Percentiles rank a stretch among this genome's conserved stretches.
Evolutionary conservation across 2,113 vertebrate species (phyloP).

Genomic region (Puffinus mauretanicus): DNA sequence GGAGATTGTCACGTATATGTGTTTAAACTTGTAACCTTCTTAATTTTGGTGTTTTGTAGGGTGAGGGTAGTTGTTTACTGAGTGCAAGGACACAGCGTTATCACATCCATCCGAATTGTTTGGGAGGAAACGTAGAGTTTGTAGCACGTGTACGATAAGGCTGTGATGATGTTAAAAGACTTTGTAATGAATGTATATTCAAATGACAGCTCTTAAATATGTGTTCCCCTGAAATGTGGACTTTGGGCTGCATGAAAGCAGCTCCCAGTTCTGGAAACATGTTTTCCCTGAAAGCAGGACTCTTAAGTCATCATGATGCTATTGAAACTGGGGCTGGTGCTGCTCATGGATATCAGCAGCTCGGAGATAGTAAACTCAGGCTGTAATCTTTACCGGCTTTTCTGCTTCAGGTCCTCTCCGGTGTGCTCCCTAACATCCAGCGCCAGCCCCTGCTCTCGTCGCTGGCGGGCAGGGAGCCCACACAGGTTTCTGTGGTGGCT

Average conservation of each 20-base stretch:
- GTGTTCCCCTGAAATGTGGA: background rate
- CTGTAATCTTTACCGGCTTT: background rate
- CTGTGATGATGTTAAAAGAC: background rate
- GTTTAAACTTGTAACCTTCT: background rate
- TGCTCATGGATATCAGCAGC: background rate
- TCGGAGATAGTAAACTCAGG: background rate
- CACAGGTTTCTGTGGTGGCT: background rate
- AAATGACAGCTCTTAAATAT: background rate
- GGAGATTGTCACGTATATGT: background rate
- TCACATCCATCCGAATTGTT: background rate
- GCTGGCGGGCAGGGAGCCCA: background rate
- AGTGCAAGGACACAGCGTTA: background rate
- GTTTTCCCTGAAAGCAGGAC: background rate
- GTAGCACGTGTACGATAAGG: accelerated
- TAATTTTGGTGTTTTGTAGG: background rate
- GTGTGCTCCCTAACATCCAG: background rate
- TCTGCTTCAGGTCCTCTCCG: background rate
- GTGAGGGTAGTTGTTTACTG: background rate
- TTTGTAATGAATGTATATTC: background rate
- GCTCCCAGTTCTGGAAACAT: background rate
- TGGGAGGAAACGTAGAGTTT: background rate
- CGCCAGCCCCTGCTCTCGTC: background rate
- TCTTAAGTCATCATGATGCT: background rate
- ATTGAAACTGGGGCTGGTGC: background rate
- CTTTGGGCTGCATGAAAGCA: background rate